Evolutionary conservation across 2,888 invertebrate genomes (phyloP).

Genomic region (Platycheirus albimanus): DNA sequence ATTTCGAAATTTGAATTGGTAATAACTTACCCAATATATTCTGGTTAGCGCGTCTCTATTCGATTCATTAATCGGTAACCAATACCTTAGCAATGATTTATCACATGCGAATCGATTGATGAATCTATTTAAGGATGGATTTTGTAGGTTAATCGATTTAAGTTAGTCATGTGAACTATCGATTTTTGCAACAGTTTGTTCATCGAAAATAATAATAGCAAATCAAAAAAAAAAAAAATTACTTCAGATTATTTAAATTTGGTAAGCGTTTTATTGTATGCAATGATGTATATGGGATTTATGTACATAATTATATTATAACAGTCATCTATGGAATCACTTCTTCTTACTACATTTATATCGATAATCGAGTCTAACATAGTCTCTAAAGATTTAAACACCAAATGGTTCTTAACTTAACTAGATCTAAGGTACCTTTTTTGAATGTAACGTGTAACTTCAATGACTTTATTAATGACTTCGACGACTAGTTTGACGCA

Average conservation of each 20-base stretch:
- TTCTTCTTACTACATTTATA: neutral
- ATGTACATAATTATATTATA: conserved; percentile 1
- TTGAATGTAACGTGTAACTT: neutral
- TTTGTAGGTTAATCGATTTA: conserved; percentile 16
- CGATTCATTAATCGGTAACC: neutral
- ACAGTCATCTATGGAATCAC: conserved; percentile 38
- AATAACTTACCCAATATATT: neutral
- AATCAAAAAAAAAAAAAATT: neutral
- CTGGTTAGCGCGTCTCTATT: neutral
- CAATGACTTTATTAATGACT: neutral
- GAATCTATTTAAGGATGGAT: neutral
- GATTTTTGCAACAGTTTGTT: conserved; percentile 4
- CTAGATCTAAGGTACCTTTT: conserved; percentile 56
- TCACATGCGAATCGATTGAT: neutral
- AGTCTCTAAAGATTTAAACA: conserved; percentile 47
- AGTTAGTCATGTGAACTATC: conserved; percentile 11
- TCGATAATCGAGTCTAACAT: conserved; percentile 54
- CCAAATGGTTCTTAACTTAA: conserved; percentile 50
- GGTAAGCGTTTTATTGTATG: too few relatives aligned
- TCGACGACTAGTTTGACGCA: neutral
- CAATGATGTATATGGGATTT: conserved; percentile 39
- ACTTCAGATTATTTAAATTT: too few relatives aligned
- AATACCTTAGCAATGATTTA: neutral
- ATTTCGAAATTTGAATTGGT: neutral
- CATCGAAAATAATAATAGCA: neutral